Percentiles rank a stretch among this genome's conserved stretches.
phyloP scores from a whole-genome alignment of 2,888 invertebrate genomes.

The Tipula helvola region DNA sequence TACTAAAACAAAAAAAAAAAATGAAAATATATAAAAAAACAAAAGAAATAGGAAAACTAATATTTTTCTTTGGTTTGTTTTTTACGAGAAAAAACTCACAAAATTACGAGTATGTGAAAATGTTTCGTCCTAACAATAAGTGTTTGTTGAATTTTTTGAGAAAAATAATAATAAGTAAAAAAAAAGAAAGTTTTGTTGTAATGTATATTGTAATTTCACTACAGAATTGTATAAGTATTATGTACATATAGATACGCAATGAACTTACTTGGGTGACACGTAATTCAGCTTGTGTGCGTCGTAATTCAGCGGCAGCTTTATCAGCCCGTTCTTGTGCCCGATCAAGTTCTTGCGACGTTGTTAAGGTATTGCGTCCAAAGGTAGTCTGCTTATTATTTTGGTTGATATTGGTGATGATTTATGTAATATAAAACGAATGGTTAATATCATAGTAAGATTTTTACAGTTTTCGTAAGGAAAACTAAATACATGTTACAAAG shows the following conservation, averaged over 20 bases:
- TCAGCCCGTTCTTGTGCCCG: constrained; percentile 75
- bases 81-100: constrained; percentile 27
- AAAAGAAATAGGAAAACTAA: background rate
- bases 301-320: constrained; percentile 69
- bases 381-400: constrained; percentile 39
- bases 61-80: constrained; percentile 5
- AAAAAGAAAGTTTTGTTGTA: background rate
- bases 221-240: background rate
- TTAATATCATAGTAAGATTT: background rate
- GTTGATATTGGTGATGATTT: background rate
- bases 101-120: constrained; percentile 29
- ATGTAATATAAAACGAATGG: background rate
- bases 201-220: background rate
- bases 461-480: background rate
- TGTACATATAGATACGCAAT: background rate
- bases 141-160: constrained; percentile 7
- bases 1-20: background rate
- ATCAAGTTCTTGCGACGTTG: constrained; percentile 71
- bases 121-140: constrained; percentile 35
- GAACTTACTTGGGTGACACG: constrained; percentile 67
- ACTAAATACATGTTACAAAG: background rate
- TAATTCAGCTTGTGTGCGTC: constrained; percentile 79
- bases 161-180: background rate
- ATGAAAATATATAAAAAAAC: background rate
- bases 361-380: constrained; percentile 69